A percentile compares a stretch with the other conserved stretches of the same genome.
Conservation (phyloP, 1,140 invertebrate genomes). For the Globodera rostochiensis region DNA sequence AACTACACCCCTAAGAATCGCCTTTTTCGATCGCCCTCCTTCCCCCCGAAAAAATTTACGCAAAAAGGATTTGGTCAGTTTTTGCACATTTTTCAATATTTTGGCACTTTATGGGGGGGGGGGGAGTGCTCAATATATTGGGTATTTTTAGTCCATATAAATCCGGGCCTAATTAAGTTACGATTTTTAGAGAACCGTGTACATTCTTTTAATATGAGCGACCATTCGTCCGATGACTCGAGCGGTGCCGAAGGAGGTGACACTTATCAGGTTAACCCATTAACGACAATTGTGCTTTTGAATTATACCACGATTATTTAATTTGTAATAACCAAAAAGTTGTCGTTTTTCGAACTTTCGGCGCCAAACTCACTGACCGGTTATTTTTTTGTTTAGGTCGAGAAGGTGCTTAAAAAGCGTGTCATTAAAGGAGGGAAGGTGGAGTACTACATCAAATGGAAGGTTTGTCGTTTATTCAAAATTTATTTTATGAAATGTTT, state of each 20-base stretch:
- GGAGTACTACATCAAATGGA: slow-evolving; percentile 21
- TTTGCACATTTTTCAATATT: too few relatives aligned
- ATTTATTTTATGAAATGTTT: not conserved
- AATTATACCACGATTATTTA: too few relatives aligned
- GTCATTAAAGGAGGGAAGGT: slow-evolving; percentile 8
- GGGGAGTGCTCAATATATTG: too few relatives aligned
- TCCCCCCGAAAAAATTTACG: too few relatives aligned
- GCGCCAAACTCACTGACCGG: not conserved
- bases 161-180: too few relatives aligned
- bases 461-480: not conserved
- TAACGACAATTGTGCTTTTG: not conserved
- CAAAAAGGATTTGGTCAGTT: too few relatives aligned
- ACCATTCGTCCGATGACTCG: slow-evolving; percentile 11
- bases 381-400: not conserved
- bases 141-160: too few relatives aligned
- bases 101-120: too few relatives aligned
- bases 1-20: too few relatives aligned
- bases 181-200: not conserved
- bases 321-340: too few relatives aligned
- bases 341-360: too few relatives aligned
- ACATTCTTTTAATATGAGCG: not conserved
- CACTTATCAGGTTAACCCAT: slow-evolving; percentile 8
- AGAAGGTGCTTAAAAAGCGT: slow-evolving; percentile 8
- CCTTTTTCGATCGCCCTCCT: too few relatives aligned
- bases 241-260: slow-evolving; percentile 5